phyloP scores from a whole-genome alignment of 1,140 invertebrate genomes.

The Atta texana region DNA sequence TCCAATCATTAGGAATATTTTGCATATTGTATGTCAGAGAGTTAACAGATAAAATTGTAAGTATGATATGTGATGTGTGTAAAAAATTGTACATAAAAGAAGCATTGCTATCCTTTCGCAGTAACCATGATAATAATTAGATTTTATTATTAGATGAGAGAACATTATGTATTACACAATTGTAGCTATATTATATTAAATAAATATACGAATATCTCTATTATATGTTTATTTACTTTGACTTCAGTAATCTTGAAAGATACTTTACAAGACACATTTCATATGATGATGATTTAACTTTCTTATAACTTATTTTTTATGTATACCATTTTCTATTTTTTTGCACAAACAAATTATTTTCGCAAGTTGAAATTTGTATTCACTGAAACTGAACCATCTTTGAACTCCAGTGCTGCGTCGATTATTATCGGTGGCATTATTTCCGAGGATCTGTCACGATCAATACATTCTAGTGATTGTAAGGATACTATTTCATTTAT shows the following conservation, averaged over 20 bases:
- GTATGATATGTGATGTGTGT: constrained; percentile 8
- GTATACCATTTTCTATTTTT: background rate
- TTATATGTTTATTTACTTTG: background rate
- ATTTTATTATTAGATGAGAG: background rate
- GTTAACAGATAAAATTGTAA: background rate
- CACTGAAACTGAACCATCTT: background rate
- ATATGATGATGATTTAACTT: background rate
- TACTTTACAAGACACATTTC: background rate
- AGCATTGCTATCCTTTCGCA: background rate
- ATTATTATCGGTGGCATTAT: background rate
- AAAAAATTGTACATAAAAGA: constrained; percentile 41
- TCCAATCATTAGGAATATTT: background rate
- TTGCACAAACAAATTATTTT: background rate
- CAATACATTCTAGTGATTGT: background rate
- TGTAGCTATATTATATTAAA: constrained; percentile 25
- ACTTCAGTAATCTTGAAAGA: background rate
- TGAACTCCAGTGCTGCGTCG: background rate
- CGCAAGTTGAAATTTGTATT: background rate
- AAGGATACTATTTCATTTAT: no score
- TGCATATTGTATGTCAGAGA: background rate
- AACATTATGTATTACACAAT: background rate
- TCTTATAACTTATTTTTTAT: background rate
- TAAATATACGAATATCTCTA: constrained; percentile 15
- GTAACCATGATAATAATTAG: constrained; percentile 22
- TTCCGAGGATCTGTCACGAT: no score